These are phyloP conservation scores for Anticlea derivata DNA, from an alignment of 2,888 invertebrate species.

Conservation along the genomic window DNA sequence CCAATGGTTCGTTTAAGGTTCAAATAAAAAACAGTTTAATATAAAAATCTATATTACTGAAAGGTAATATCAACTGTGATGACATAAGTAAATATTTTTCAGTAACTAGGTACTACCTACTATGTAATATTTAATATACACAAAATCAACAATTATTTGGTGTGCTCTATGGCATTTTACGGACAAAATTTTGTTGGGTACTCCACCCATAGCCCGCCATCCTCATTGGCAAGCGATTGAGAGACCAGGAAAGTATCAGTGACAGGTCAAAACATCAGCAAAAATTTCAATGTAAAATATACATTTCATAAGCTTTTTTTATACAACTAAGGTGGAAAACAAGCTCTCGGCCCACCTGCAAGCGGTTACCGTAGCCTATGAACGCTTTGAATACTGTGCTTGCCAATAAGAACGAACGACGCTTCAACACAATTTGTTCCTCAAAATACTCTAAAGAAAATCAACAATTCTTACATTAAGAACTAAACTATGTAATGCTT, in stretches of 20 bases:
- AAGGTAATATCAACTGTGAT: constrained; percentile 44
- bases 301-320: no score
- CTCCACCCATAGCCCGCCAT: neutral
- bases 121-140: constrained; percentile 40
- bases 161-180: constrained; percentile 35
- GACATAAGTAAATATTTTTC: constrained; percentile 40
- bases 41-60: constrained; percentile 41
- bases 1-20: no score
- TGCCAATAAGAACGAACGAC: constrained; percentile 4
- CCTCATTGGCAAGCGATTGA: neutral
- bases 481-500: neutral
- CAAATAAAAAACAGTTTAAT: constrained; percentile 5
- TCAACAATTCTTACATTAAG: constrained; percentile 16
- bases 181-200: constrained; percentile 1
- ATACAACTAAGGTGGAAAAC: no score
- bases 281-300: no score
- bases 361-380: no score
- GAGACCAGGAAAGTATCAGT: no score
- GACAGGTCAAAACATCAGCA: no score
- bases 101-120: constrained; percentile 12
- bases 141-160: constrained; percentile 42
- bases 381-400: neutral
- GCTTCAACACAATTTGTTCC: neutral
- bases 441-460: constrained; percentile 4
- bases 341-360: no score